Conservation (phyloP, 2,113 vertebrate genomes). For the Meleagris gallopavo region DNA sequence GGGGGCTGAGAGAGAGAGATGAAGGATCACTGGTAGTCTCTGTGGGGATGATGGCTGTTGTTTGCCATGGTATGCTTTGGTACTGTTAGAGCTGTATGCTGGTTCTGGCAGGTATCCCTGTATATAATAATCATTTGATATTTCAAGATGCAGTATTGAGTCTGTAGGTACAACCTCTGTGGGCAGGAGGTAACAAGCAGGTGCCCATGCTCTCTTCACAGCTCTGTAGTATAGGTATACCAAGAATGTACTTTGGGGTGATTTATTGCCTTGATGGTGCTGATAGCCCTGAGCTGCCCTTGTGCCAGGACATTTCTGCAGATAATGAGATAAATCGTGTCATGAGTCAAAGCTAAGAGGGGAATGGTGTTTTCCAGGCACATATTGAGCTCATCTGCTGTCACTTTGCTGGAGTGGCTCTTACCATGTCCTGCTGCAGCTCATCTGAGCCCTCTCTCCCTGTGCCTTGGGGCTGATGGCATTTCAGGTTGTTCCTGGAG, state of each 20-base stretch:
- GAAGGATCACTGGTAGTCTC: background rate
- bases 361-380: background rate
- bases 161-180: background rate
- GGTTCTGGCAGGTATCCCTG: background rate
- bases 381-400: fast-evolving
- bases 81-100: background rate
- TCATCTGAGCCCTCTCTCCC: background rate
- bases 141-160: background rate
- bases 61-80: fast-evolving
- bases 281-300: background rate
- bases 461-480: background rate
- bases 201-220: background rate
- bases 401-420: background rate
- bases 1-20: background rate
- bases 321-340: background rate
- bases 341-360: background rate
- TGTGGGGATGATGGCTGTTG: fast-evolving
- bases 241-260: background rate
- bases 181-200: background rate
- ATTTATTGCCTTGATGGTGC: background rate
- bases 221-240: fast-evolving
- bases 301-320: background rate
- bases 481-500: background rate
- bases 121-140: background rate
- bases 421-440: background rate